Conservation (phyloP, 2,888 invertebrate species). For the Apamea sordens region DNA sequence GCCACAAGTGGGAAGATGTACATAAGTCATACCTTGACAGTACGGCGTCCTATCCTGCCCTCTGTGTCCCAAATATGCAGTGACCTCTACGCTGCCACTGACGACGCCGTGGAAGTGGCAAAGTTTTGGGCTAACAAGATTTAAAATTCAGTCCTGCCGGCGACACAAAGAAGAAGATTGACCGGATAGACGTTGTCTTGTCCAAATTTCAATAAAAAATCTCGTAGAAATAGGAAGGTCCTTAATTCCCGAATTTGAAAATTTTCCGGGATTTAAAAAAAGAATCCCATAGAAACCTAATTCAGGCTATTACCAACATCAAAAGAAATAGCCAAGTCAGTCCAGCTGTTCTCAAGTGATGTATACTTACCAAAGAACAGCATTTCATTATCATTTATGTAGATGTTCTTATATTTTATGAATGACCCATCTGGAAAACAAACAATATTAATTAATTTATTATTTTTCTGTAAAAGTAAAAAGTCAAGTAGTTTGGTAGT, state of each 20-base stretch:
- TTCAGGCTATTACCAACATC: not conserved
- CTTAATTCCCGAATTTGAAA: not conserved
- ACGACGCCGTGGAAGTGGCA: no score
- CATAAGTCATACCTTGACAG: no score
- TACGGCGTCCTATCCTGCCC: no score
- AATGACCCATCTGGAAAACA: not conserved
- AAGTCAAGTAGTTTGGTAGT: not conserved
- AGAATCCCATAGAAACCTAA: not conserved
- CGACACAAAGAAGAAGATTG: not conserved
- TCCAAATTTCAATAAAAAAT: not conserved
- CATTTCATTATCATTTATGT: not conserved
- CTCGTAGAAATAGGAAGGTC: not conserved
- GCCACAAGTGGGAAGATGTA: no score
- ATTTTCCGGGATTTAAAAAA: not conserved
- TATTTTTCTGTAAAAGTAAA: not conserved
- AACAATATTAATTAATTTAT: not conserved
- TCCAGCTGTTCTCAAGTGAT: not conserved
- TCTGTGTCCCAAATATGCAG: no score
- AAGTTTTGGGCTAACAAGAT: no score
- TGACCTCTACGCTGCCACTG: no score
- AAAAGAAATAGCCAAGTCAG: not conserved
- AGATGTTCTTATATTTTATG: not conserved
- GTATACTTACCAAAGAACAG: not conserved
- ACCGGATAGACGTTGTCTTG: not conserved
- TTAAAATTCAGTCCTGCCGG: no score